Evolutionary conservation across 2,797 vertebrate genomes (phyloP), one percentile per base, ranked within the genome.

Genomic region (Danionella dracula): DNA sequence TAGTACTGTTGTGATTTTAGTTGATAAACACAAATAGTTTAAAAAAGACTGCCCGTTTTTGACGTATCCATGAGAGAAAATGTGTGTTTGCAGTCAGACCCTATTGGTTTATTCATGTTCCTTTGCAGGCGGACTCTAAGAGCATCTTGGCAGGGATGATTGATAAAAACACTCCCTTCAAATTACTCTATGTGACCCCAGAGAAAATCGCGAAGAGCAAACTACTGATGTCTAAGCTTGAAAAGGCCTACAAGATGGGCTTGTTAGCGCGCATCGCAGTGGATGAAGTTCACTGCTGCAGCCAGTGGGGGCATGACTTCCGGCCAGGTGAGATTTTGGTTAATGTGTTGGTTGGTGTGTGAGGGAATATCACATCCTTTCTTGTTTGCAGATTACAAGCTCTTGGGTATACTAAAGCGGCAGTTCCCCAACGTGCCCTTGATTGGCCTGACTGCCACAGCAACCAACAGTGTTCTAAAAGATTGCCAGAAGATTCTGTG

Each of bases 221-320:
- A 68, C 82, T 97, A 82, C 89, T 99, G 60, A 97, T 99, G 95
- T 95, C 97, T 4, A 93, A 91, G 60, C 82, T 99, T 38, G 96
- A 99, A 79, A 99, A 99, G 75, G 94, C 95, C 16, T 91, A 97
- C 34, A 91, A 93, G 3, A 83, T 90, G 0, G 84, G 85, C 8
- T 78, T 89, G 16, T 85, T 99, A 17, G 83, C 88, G 21, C 92
- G 85, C 1, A 87, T 98, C 0, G 94, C 96, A 0, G 92, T 99
- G 42, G 97, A 99, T 11, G 97, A 99, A 78, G 95, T 99, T 58
- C 97, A 99, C 49, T 99, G 97, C 81, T 99, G 97, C 75, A 99
- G 97, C 74, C 97, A 99, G 27, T 99, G 97, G 97, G 97, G 97
- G 1, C 96, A 99, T 0, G 97, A 99, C 77, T 99, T 99, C 87